Base-by-base conservation (phyloP, 2,888 invertebrate genomes). In the Heterodera filipjevi region DNA sequence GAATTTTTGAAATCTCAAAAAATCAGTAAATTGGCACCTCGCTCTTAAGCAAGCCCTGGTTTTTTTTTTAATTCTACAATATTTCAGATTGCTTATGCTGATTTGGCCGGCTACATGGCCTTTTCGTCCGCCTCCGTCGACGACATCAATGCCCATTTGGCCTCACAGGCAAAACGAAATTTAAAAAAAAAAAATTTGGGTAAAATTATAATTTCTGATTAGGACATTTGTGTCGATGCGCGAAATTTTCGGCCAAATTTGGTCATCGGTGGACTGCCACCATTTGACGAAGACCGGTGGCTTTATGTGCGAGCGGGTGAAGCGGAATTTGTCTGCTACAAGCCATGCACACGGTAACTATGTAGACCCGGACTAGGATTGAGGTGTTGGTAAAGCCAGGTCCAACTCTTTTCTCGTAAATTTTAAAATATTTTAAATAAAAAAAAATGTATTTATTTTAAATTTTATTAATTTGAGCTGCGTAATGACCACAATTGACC, bases 271-370 rank as follows among this genome's bases (percentile, higher is more conserved):
- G 82, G 82, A 27, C 76, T 70, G 32, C 71, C 79, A 0, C 83
- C 87, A 0, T 87, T 84, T 83, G 86, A 86, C 71, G 87, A 87
- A 64, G 87, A 87, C 70, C 80, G 79, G 66, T 87, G 87, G 87
- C 77, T 82, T 44, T 84, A 87, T 46, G 71, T 87, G 39, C 82
- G 84, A 3, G 82, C 87, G n/a, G 87, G 87, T 14, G 84, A 83
- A 16, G 84, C 83, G 5, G 78, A 86, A 71, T 80, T 87, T 74
- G 83, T 84, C 66, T 87, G 87, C 76, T 87, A 83, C 82, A 85
- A 85, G 73, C 87, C 87, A 22, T 87, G 87, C 77, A 86, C 87
- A 1, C 76, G 86, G 86, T 83, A 14, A 49, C 3, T 0, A n/a
- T n/a, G n/a, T n/a, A n/a, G n/a, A n/a, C n/a, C n/a, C n/a, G n/a